Conservation (phyloP, 1,140 invertebrate species). For the Meteorus sp. region DNA sequence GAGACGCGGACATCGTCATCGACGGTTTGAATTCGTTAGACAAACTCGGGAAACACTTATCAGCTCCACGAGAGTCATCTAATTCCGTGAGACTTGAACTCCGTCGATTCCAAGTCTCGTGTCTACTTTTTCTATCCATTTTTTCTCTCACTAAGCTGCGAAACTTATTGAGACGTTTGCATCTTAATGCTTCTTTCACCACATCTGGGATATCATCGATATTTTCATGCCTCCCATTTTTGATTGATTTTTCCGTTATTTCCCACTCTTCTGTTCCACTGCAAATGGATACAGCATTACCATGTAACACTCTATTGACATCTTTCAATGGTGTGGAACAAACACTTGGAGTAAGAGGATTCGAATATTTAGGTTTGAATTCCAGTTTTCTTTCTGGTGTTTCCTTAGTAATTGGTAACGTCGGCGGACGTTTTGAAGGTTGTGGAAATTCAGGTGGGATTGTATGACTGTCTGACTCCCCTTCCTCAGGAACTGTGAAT, state of each 20-base stretch:
- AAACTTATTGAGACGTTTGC: slow-evolving; percentile 54
- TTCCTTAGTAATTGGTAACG: not conserved
- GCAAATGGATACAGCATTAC: slow-evolving; percentile 72
- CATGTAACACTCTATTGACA: slow-evolving; percentile 69
- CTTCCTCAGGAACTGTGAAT: slow-evolving; percentile 79
- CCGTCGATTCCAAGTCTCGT: slow-evolving; percentile 47
- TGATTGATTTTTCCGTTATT: slow-evolving; percentile 37
- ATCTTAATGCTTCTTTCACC: slow-evolving; percentile 54
- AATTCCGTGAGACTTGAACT: slow-evolving; percentile 53
- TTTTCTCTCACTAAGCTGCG: slow-evolving; percentile 33
- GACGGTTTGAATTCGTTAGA: not conserved
- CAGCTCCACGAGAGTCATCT: slow-evolving; percentile 30
- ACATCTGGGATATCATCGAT: slow-evolving; percentile 54
- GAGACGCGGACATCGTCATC: not conserved
- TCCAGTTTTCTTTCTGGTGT: slow-evolving; percentile 19
- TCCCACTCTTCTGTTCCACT: slow-evolving; percentile 60
- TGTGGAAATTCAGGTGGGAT: slow-evolving; percentile 47
- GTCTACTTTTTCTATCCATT: slow-evolving; percentile 32
- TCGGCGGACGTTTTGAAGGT: slow-evolving; percentile 20
- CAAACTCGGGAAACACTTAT: not conserved
- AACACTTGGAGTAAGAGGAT: slow-evolving; percentile 64
- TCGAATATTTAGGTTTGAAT: slow-evolving; percentile 50
- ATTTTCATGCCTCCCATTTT: slow-evolving; percentile 24
- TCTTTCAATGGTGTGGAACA: slow-evolving; percentile 76
- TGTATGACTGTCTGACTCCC: slow-evolving; percentile 51